Percentiles rank a stretch among this genome's conserved stretches.
Evolutionary conservation across 2,797 vertebrate genomes (phyloP).

Genomic region (Craterocephalus amniculus): DNA sequence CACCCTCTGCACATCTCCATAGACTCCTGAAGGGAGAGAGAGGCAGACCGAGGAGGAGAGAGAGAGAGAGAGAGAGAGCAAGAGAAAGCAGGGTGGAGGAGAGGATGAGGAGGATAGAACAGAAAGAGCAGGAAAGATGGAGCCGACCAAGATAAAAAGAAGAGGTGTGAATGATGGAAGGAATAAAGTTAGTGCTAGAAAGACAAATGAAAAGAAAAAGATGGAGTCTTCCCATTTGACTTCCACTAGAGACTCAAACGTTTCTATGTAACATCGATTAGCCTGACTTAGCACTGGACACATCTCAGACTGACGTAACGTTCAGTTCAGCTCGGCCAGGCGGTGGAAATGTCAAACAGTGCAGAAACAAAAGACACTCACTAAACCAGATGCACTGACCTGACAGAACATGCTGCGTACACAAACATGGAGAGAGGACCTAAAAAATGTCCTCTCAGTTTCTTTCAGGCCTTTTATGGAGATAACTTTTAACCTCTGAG

Average conservation of each 20-base stretch:
- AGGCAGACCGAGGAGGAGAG: constrained; percentile 80
- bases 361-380: constrained; percentile 8
- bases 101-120: constrained; percentile 63
- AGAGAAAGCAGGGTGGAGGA: constrained; percentile 52
- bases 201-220: constrained; percentile 87
- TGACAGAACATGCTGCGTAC: constrained; percentile 12
- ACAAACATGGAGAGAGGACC: constrained; percentile 6
- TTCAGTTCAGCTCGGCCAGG: constrained; percentile 4
- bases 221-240: constrained; percentile 80
- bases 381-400: constrained; percentile 23
- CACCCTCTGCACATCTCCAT: constrained; percentile 97
- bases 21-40: constrained; percentile 90
- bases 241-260: constrained; percentile 54
- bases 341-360: constrained; percentile 16
- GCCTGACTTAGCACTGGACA: constrained; percentile 20
- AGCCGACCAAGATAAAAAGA: constrained; percentile 75
- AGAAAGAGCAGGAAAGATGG: constrained; percentile 80
- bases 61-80: constrained; percentile 72
- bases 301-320: constrained; percentile 18
- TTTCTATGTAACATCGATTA: constrained; percentile 20
- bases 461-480: background rate
- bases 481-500: background rate
- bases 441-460: background rate
- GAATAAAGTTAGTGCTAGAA: constrained; percentile 85
- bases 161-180: constrained; percentile 80